phyloP scores from a whole-genome alignment of 1,140 invertebrate genomes.

The Oncopeltus fasciatus region DNA sequence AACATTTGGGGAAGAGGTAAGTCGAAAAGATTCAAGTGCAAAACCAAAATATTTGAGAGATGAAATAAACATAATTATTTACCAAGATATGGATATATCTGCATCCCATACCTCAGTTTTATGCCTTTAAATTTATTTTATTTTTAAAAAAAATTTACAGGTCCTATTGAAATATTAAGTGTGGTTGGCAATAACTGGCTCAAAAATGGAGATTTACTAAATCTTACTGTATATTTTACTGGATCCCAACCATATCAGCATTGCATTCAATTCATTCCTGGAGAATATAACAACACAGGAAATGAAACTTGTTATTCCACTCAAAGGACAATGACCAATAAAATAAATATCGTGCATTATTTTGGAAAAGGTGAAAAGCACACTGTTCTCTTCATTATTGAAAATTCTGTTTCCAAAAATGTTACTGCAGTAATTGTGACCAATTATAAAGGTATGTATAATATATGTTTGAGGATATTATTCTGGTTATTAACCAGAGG shows the following conservation, averaged over 20 bases:
- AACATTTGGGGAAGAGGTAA: not conserved
- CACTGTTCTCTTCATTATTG: constrained; percentile 55
- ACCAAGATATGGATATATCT: too few relatives aligned
- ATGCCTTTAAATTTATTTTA: not conserved
- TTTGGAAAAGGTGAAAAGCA: constrained; percentile 47
- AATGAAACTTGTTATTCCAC: constrained; percentile 48
- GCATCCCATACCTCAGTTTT: constrained; percentile 34
- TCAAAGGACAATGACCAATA: constrained; percentile 4
- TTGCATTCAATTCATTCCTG: constrained; percentile 44
- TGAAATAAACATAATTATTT: not conserved
- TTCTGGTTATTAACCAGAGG: too few relatives aligned
- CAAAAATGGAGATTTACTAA: constrained; percentile 58
- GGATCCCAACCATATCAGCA: constrained; percentile 53
- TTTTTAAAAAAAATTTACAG: not conserved
- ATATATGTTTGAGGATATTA: too few relatives aligned
- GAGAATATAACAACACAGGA: constrained; percentile 60
- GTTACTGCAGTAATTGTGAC: constrained; percentile 55
- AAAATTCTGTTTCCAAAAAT: constrained; percentile 52
- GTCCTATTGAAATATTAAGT: constrained; percentile 44
- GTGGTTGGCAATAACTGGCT: constrained; percentile 62
- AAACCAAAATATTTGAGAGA: too few relatives aligned
- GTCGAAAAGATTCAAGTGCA: too few relatives aligned
- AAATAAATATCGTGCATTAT: constrained; percentile 34
- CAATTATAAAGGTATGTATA: constrained; percentile 58
- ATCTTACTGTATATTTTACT: constrained; percentile 43